phyloP scores from a whole-genome alignment of 2,797 vertebrate species.

The Hippocampus kuda region DNA sequence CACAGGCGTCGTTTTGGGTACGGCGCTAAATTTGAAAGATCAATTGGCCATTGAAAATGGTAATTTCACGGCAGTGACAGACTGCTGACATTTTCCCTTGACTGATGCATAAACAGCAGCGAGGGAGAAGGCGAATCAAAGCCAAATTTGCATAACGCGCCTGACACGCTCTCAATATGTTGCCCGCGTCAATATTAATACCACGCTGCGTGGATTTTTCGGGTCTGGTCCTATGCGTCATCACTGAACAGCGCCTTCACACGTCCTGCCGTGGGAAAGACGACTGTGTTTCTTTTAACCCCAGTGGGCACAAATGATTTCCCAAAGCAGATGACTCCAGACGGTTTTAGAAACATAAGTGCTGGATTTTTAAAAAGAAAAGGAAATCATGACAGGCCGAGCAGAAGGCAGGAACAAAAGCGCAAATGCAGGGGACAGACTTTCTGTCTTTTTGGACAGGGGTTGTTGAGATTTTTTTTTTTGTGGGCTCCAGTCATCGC shows the following conservation, averaged over 20 bases:
- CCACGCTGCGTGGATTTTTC: neutral
- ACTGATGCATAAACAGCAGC: neutral
- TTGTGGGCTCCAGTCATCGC: too few relatives aligned
- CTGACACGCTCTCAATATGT: constrained; percentile 4
- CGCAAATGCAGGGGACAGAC: neutral
- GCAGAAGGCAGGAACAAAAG: neutral
- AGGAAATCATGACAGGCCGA: neutral
- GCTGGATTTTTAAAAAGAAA: neutral
- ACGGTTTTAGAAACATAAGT: neutral
- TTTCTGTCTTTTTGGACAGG: too few relatives aligned
- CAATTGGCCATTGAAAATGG: neutral
- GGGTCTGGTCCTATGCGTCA: neutral
- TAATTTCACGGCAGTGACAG: neutral
- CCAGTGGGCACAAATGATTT: neutral
- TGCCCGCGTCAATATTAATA: neutral
- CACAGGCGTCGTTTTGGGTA: neutral
- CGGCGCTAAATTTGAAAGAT: neutral
- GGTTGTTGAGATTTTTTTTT: too few relatives aligned
- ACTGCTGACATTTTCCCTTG: neutral
- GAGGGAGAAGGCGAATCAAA: neutral
- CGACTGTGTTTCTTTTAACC: neutral
- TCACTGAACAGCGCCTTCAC: neutral
- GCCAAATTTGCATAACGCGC: neutral
- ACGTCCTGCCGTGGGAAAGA: neutral
- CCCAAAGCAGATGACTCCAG: neutral